A percentile compares a stretch with the other conserved stretches of the same genome.
These are phyloP conservation scores for Pycnomerus fuliginosus DNA, from an alignment of 2,888 invertebrate species.

Conservation along the genomic window DNA sequence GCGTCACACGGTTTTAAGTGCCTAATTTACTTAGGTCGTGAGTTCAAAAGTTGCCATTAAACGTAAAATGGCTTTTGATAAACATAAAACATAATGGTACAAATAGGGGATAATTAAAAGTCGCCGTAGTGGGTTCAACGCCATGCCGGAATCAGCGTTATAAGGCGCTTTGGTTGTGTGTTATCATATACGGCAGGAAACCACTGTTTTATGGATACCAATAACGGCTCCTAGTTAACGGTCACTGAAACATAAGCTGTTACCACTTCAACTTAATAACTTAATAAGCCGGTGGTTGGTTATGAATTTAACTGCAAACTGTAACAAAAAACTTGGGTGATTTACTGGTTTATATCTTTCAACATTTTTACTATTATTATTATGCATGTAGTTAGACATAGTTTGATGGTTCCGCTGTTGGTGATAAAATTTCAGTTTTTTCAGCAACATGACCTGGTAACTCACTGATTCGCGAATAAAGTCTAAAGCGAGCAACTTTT, in stretches of 20 bases:
- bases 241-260: conserved; percentile 13
- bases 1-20: conserved; percentile 37
- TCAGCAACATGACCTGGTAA: conserved; percentile 15
- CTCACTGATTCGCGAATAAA: conserved; percentile 16
- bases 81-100: conserved; percentile 8
- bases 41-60: conserved; percentile 15
- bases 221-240: conserved; percentile 11
- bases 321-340: too few species aligned
- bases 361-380: not conserved
- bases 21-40: conserved; percentile 23
- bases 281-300: conserved; percentile 11
- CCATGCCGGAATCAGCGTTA: not conserved
- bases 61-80: conserved; percentile 13
- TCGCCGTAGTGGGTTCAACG: not conserved
- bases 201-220: conserved; percentile 8
- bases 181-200: conserved; percentile 3
- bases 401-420: too few species aligned
- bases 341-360: too few species aligned
- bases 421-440: too few species aligned
- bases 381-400: too few species aligned
- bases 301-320: conserved; percentile 9
- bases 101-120: conserved; percentile 13
- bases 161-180: conserved; percentile 1
- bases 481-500: conserved; percentile 16
- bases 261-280: conserved; percentile 9